Base-by-base conservation (phyloP, 1,140 invertebrate species). In the Zaprionus ghesquierei region DNA sequence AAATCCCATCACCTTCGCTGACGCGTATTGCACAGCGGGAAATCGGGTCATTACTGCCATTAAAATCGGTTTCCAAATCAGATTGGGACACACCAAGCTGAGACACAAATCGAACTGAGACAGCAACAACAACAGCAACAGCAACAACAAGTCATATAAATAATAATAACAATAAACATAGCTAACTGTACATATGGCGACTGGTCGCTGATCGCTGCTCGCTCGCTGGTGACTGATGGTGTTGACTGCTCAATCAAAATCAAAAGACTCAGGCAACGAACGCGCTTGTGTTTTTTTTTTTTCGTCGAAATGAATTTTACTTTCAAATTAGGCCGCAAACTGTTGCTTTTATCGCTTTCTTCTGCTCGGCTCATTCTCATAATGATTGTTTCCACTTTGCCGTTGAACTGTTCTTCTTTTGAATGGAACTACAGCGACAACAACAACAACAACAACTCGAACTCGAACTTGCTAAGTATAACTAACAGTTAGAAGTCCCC, bases 341-440 rank as follows among this genome's bases (percentile, higher is more conserved):
- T 87, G 82, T 87, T 87, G 82, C 82, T 87, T 89, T 87, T 87
- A 87, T 87, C 84, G 84, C 84, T 87, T 89, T 87, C 79, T 89
- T 87, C 82, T 79, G 72, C 82, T 89, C 79, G 84, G 82, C 84
- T 79, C 79, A 82, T 82, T 82, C 82, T 73, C 79, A 86, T 87
- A 82, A 82, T 87, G 75, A 72, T 81, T 70, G 63, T 77, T 59
- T 54, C 59, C 56, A 51, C 62, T 55, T 69, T 51, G 72, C 46
- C 60, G 46, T 31, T 68, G 62, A 13, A 61, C 62, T 81, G 79
- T 79, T 79, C 82, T 87, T 79, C 79, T 79, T 82, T 87, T 85
- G 81, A 86, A 81, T 65, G 59, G 54, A 70, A 63, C 51, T 50
- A 10, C 33, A 49, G 20, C 20, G 49, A 55, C 41, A 38, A 35